These are phyloP conservation scores for Dasyurus viverrinus DNA, from an alignment of 2,113 vertebrate species.

Conservation along the genomic window DNA sequence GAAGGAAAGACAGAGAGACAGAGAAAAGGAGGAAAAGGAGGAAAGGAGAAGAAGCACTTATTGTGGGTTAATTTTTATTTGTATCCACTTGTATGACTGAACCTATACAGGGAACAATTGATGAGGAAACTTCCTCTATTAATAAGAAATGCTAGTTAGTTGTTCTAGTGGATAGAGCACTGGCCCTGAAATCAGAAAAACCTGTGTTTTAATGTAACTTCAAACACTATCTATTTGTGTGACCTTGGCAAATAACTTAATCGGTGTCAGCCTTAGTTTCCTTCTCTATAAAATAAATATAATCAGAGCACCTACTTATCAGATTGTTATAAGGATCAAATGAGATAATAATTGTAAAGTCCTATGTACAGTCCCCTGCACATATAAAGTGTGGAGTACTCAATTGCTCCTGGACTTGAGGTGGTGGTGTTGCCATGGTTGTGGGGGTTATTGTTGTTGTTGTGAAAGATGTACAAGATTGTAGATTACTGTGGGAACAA, in stretches of 20 bases:
- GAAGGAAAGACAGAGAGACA: no score
- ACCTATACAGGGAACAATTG: neutral
- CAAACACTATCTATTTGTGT: neutral
- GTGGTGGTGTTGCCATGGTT: neutral
- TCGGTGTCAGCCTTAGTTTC: neutral
- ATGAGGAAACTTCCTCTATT: neutral
- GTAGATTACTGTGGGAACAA: slow-evolving; percentile 26
- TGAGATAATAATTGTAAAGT: neutral
- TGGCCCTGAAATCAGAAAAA: neutral
- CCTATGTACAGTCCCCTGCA: neutral
- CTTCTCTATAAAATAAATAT: neutral
- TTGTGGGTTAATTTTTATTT: neutral
- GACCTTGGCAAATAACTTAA: neutral
- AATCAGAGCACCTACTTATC: neutral
- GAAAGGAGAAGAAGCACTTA: neutral
- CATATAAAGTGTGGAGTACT: neutral
- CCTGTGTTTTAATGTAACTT: neutral
- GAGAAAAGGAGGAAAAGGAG: no score
- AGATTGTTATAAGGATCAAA: neutral
- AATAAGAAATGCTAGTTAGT: neutral
- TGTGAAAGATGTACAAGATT: neutral
- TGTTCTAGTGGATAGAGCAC: neutral
- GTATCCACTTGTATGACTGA: neutral
- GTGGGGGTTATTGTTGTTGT: neutral
- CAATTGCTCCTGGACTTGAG: slow-evolving; percentile 22